A percentile compares a stretch with the other conserved stretches of the same genome.
These are phyloP conservation scores for Empidonax traillii DNA, from an alignment of 2,113 vertebrate species.

Conservation along the genomic window DNA sequence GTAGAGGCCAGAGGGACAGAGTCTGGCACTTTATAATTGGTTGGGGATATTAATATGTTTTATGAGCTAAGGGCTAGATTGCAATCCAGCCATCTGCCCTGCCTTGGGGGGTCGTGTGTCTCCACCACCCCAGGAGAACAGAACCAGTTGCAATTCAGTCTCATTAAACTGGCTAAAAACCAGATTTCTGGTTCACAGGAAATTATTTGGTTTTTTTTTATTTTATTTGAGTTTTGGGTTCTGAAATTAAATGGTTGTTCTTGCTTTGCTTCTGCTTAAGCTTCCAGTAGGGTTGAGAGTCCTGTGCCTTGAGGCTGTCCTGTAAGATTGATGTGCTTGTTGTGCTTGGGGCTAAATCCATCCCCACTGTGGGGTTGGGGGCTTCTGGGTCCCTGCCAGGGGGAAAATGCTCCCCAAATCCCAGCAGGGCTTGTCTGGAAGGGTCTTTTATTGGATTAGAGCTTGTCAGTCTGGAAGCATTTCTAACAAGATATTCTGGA, in stretches of 20 bases:
- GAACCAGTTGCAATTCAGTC: neutral
- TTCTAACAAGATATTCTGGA: neutral
- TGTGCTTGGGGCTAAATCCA: neutral
- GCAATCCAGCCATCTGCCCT: conserved; percentile 28
- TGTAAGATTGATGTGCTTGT: neutral
- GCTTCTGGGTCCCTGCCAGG: neutral
- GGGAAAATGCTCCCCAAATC: neutral
- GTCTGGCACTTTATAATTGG: conserved; percentile 20
- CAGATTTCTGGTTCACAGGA: conserved; percentile 27
- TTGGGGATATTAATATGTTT: conserved; percentile 20
- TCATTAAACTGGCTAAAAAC: conserved; percentile 2
- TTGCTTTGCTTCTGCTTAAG: neutral
- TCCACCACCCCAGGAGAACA: neutral
- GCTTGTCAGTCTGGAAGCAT: neutral
- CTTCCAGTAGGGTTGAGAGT: neutral
- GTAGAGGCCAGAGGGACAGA: neutral
- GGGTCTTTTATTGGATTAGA: neutral
- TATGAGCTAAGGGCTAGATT: neutral
- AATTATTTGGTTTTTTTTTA: neutral
- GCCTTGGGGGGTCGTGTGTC: neutral
- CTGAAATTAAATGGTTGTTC: neutral
- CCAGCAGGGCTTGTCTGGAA: neutral
- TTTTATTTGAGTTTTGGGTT: neutral
- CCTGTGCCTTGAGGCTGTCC: neutral
- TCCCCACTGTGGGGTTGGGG: neutral